Base-by-base conservation (phyloP, 2,888 invertebrate genomes). In the Choreutis nemorana region DNA sequence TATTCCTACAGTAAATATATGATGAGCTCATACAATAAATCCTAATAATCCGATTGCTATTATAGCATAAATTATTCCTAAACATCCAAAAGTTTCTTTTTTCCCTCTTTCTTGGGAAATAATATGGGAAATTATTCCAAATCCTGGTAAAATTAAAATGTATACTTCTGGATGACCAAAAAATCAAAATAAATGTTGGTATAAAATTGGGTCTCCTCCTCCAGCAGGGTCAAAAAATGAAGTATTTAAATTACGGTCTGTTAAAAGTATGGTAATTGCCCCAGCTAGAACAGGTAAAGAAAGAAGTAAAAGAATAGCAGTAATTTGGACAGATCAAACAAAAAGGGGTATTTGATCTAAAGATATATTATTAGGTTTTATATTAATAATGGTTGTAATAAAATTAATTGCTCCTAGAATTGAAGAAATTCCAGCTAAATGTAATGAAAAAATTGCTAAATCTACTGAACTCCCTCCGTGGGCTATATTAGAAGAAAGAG, bases 131-230 rank as follows among this genome's bases (percentile, higher is more conserved):
- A 91, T 86, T 80, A 91, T 83, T 0, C 90, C 90, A 81, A 91
- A 91, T 64, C 87, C 90, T 0, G 90, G 90, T 47, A 91, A 54
- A 86, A 91, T 90, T 79, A 91, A 70, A 87, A 91, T 90, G 71
- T 91, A 92, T 37, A 91, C 90, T 84, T 91, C 90, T 6, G 90
- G 91, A 31, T 91, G 91, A 0, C 90, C 91, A 83, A 91, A 92
- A 77, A 91, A 91, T 85, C 90, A 91, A 75, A 92, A 90, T 82
- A 91, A 71, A 62, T 91, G 90, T 83, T 91, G 89, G 30, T 87
- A 91, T 44, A 91, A 45, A 70, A 91, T 84, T 2, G 90, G 90
- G 31, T 91, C 90, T 30, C 90, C 91, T 14, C 90, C 91, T 35
- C 89, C 90, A 0, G 83, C 81, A 0, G 89, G 89, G 18, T 91